Evolutionary conservation across 2,113 vertebrate species (phyloP).

Genomic region (Lasiurus cinereus): DNA sequence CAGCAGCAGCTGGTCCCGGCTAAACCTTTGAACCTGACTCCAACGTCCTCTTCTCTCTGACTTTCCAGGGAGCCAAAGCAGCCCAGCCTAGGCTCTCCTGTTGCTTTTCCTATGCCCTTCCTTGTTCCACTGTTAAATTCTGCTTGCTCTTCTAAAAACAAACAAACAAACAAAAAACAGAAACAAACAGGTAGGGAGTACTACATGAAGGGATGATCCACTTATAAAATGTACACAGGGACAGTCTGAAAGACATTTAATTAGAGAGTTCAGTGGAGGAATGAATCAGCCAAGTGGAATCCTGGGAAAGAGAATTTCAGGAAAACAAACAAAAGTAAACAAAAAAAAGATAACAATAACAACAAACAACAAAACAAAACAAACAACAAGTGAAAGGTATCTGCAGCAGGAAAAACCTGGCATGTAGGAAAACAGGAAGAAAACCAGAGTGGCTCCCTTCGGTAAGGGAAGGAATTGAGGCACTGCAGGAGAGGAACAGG

Average conservation of each 20-base stretch:
- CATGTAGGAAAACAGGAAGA: background rate
- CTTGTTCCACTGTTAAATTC: too few species aligned
- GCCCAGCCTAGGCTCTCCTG: too few species aligned
- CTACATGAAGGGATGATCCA: background rate
- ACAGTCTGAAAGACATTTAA: background rate
- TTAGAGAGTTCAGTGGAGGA: background rate
- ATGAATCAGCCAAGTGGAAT: background rate
- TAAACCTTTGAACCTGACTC: too few species aligned
- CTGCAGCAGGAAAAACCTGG: background rate
- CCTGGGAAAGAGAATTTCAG: background rate
- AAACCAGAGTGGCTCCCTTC: background rate
- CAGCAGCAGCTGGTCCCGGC: too few species aligned
- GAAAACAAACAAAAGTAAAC: background rate
- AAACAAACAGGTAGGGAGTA: background rate
- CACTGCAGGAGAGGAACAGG: fast-evolving
- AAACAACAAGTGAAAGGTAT: background rate
- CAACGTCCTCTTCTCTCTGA: too few species aligned
- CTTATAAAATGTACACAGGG: background rate
- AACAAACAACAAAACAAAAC: background rate
- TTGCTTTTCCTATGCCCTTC: too few species aligned
- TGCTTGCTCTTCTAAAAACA: too few species aligned
- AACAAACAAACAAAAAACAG: background rate
- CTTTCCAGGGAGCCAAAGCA: too few species aligned
- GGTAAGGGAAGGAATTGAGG: background rate
- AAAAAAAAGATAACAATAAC: background rate